Evolutionary conservation across 1,140 invertebrate genomes (phyloP).

Genomic region (Drosophila paulistorum): DNA sequence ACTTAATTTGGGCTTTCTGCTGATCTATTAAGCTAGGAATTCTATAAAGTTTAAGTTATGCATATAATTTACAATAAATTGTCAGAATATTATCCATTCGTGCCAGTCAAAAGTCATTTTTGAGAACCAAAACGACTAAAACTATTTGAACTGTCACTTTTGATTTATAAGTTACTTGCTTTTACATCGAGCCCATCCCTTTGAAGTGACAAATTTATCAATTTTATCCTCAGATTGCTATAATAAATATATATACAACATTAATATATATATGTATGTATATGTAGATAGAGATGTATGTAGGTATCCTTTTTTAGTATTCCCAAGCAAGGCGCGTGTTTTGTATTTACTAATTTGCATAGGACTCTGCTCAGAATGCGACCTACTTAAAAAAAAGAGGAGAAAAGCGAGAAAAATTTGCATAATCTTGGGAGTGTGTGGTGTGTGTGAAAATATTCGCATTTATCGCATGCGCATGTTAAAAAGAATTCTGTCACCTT

Average conservation of each 20-base stretch:
- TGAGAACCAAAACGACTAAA: neutral
- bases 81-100: neutral
- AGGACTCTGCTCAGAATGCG: constrained; percentile 15
- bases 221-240: constrained; percentile 4
- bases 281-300: neutral
- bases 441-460: constrained; percentile 21
- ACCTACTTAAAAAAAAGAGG: constrained; percentile 16
- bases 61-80: neutral
- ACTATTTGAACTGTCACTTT: neutral
- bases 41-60: neutral
- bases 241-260: neutral
- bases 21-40: too few relatives aligned
- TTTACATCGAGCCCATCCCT: neutral
- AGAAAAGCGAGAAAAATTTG: constrained; percentile 38
- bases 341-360: constrained; percentile 54
- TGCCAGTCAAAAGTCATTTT: neutral
- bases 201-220: constrained; percentile 24
- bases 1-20: too few relatives aligned
- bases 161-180: neutral
- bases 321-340: constrained; percentile 40
- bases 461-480: constrained; percentile 54
- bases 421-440: constrained; percentile 52
- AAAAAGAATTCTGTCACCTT: constrained; percentile 37
- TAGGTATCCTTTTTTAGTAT: constrained; percentile 15
- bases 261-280: too few relatives aligned